A percentile compares a stretch with the other conserved stretches of the same genome.
Evolutionary conservation across 2,797 vertebrate species (phyloP).

Genomic region (Betta splendens): DNA sequence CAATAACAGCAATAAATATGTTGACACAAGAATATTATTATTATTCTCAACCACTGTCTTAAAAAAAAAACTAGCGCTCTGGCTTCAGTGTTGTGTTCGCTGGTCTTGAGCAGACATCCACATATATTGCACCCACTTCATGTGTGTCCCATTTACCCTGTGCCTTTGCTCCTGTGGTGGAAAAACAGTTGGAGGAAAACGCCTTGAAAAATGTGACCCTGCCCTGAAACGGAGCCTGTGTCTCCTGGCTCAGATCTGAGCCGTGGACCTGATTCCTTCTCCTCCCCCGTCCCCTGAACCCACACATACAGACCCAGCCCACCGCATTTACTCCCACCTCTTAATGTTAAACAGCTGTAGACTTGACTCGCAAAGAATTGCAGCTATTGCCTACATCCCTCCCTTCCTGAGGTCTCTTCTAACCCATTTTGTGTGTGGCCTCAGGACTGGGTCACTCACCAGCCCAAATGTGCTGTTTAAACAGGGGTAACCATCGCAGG

Average conservation of each 20-base stretch:
- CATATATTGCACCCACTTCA: conserved; percentile 53
- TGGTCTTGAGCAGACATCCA: conserved; percentile 57
- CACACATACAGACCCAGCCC: conserved; percentile 48
- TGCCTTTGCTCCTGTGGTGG: conserved; percentile 18
- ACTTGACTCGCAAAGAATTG: conserved; percentile 39
- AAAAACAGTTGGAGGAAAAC: conserved; percentile 51
- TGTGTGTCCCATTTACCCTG: conserved; percentile 49
- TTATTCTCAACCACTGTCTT: no score
- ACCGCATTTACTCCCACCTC: conserved; percentile 59
- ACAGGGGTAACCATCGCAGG: background rate
- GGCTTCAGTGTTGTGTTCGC: no score
- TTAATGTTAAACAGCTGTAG: conserved; percentile 79
- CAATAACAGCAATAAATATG: no score
- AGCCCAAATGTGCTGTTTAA: conserved; percentile 6
- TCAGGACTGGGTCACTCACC: conserved; percentile 23
- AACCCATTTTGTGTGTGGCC: conserved; percentile 43
- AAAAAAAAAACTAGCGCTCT: no score
- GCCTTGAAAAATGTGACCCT: conserved; percentile 49
- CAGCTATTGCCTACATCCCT: conserved; percentile 23
- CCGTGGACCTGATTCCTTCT: conserved; percentile 37
- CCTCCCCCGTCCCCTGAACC: conserved; percentile 42
- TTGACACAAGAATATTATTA: no score
- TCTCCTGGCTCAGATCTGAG: conserved; percentile 50
- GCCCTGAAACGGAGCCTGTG: conserved; percentile 49
- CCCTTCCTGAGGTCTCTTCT: conserved; percentile 19